A percentile compares a stretch with the other conserved stretches of the same genome.
These are phyloP conservation scores for Cyclargus thomasi DNA, from an alignment of 1,140 invertebrate species.

Conservation along the genomic window DNA sequence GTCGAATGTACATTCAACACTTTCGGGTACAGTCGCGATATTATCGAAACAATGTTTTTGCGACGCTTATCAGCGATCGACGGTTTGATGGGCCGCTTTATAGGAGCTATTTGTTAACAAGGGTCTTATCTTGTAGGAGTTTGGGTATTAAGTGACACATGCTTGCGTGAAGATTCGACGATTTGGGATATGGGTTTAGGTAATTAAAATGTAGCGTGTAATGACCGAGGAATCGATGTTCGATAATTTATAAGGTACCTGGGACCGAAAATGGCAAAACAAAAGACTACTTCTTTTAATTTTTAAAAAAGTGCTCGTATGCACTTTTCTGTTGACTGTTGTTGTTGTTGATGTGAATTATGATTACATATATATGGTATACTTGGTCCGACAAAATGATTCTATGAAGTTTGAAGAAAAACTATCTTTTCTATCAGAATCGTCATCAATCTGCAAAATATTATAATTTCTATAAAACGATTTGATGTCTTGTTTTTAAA, in stretches of 20 bases:
- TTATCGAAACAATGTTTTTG: conserved; percentile 61
- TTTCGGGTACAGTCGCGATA: conserved; percentile 57
- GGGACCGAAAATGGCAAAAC: background rate
- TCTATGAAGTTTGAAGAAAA: too few relatives aligned
- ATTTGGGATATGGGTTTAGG: background rate
- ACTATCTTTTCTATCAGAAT: too few relatives aligned
- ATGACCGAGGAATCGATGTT: background rate
- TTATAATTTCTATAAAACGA: too few relatives aligned
- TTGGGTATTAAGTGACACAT: background rate
- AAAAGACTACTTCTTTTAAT: too few relatives aligned
- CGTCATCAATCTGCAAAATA: too few relatives aligned
- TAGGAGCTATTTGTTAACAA: conserved; percentile 20
- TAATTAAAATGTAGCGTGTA: background rate
- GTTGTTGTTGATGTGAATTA: too few relatives aligned
- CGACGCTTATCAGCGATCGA: conserved; percentile 27
- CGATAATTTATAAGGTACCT: background rate
- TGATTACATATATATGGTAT: too few relatives aligned
- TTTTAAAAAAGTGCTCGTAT: too few relatives aligned
- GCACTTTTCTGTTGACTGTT: too few relatives aligned
- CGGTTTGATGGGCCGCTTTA: conserved; percentile 38
- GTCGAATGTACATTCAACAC: conserved; percentile 26
- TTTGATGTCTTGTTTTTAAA: too few relatives aligned
- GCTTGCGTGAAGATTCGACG: background rate
- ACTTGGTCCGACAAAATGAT: too few relatives aligned
- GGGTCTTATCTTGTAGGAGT: background rate